phyloP scores from a whole-genome alignment of 1,140 invertebrate genomes.

The Mamestra configurata region DNA sequence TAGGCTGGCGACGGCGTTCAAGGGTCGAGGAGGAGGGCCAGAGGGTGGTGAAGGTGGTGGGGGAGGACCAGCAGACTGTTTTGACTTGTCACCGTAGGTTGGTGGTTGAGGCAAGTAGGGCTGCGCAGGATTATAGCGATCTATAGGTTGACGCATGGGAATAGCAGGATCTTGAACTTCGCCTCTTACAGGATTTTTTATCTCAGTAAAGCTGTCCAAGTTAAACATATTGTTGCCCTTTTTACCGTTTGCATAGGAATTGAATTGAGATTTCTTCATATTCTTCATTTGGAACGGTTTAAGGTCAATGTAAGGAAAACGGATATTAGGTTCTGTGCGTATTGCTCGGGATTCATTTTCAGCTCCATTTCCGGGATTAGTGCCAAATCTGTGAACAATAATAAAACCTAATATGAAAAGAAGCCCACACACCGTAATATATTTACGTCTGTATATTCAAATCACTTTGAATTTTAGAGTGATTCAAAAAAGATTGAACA shows the following conservation, averaged over 20 bases:
- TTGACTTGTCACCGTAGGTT: slow-evolving; percentile 69
- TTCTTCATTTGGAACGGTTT: slow-evolving; percentile 82
- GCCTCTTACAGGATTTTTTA: slow-evolving; percentile 78
- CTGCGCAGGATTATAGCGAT: slow-evolving; percentile 86
- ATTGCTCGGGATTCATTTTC: slow-evolving; percentile 85
- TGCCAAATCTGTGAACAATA: slow-evolving; percentile 74
- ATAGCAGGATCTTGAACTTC: slow-evolving; percentile 78
- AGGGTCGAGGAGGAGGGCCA: slow-evolving; percentile 53
- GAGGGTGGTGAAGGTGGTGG: slow-evolving; percentile 59
- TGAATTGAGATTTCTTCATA: slow-evolving; percentile 62
- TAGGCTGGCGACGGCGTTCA: slow-evolving; percentile 64
- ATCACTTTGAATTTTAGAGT: too few species aligned
- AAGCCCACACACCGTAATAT: not conserved
- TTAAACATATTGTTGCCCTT: slow-evolving; percentile 73
- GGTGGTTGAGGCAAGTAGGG: slow-evolving; percentile 80
- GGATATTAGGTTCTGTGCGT: slow-evolving; percentile 77
- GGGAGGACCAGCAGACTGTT: slow-evolving; percentile 66
- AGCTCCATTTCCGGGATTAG: slow-evolving; percentile 76
- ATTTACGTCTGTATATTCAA: too few species aligned
- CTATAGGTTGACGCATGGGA: slow-evolving; percentile 69
- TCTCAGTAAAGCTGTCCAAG: slow-evolving; percentile 78
- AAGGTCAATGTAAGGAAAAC: slow-evolving; percentile 81
- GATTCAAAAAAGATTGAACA: slow-evolving; percentile 22
- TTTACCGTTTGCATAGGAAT: slow-evolving; percentile 67
- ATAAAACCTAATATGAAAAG: not conserved